Evolutionary conservation across 2,113 vertebrate genomes (phyloP).

Genomic region (Bos indicus): DNA sequence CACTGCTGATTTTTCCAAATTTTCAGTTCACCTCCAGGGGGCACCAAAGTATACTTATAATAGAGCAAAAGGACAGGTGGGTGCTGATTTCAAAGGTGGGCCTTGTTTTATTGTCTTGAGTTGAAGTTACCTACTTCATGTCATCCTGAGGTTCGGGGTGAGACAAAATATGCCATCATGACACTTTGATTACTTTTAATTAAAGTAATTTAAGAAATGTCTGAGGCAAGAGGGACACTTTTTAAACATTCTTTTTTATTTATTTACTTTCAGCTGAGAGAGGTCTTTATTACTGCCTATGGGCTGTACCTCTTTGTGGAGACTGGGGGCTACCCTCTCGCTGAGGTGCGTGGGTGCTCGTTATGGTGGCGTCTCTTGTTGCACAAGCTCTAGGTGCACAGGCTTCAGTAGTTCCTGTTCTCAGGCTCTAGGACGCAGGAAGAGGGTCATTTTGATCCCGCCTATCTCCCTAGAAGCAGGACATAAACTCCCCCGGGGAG

Average conservation of each 20-base stretch:
- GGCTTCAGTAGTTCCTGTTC: background rate
- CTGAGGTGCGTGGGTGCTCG: accelerated
- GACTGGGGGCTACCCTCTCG: accelerated
- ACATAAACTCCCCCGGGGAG: background rate
- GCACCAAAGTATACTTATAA: background rate
- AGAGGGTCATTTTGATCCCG: background rate
- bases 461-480: background rate
- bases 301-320: background rate
- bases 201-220: background rate
- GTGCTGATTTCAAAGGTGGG: background rate
- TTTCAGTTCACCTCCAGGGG: background rate
- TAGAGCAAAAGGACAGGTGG: background rate
- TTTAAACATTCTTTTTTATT: background rate
- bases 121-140: background rate
- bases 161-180: background rate
- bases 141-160: background rate
- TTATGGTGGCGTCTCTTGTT: background rate
- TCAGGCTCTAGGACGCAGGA: background rate
- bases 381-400: accelerated
- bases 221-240: background rate
- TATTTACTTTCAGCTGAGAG: background rate
- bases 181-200: background rate
- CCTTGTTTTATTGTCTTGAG: background rate
- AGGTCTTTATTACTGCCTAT: background rate
- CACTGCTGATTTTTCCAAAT: background rate